phyloP scores from a whole-genome alignment of 2,113 vertebrate genomes.

The Abramis brama region DNA sequence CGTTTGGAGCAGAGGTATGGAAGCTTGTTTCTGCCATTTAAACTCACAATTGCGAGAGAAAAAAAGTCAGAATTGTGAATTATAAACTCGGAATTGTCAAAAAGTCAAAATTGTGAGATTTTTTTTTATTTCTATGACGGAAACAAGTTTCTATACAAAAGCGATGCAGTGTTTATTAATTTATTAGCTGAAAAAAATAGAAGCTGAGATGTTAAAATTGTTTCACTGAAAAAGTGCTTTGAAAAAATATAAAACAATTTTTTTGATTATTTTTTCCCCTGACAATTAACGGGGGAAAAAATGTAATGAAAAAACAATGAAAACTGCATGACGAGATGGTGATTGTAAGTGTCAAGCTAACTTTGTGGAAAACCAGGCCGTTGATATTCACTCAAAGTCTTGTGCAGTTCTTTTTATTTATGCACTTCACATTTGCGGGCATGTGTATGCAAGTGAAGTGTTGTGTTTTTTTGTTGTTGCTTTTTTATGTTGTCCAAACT shows the following conservation, averaged over 20 bases:
- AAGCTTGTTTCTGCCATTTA: too few relatives aligned
- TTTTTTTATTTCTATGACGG: too few relatives aligned
- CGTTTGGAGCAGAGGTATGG: background rate
- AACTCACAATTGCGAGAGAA: too few relatives aligned
- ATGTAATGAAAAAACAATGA: background rate
- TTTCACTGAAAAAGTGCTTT: background rate
- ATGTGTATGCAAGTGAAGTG: background rate
- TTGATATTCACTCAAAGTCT: background rate
- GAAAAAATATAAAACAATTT: background rate
- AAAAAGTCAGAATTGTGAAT: too few relatives aligned
- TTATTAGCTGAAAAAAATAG: background rate
- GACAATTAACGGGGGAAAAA: background rate
- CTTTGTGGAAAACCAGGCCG: background rate
- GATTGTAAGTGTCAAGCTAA: background rate
- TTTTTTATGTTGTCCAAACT: background rate
- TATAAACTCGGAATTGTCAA: too few relatives aligned
- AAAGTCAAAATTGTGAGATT: too few relatives aligned
- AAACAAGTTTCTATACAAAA: too few relatives aligned
- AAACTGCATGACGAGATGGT: background rate
- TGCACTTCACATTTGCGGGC: background rate
- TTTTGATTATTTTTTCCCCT: background rate
- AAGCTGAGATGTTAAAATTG: too few relatives aligned
- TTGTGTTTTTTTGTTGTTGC: background rate
- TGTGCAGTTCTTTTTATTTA: too few relatives aligned
- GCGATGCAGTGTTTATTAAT: too few relatives aligned